Evolutionary conservation across 2,888 invertebrate species (phyloP).

Genomic region (Hypena proboscidalis): DNA sequence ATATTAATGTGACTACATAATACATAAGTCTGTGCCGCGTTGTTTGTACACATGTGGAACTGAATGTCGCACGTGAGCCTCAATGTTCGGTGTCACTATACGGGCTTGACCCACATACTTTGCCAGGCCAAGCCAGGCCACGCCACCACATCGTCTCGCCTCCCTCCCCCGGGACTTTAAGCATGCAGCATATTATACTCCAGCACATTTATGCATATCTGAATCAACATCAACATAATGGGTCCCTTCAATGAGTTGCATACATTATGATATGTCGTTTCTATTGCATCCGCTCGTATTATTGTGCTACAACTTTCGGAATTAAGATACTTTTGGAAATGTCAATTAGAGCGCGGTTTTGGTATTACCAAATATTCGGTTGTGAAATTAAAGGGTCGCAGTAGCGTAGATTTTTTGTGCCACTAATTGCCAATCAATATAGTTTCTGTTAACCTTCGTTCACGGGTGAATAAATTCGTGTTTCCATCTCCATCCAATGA

Average conservation of each 20-base stretch:
- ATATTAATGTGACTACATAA: background rate
- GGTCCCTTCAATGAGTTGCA: slow-evolving; percentile 28
- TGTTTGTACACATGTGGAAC: slow-evolving; percentile 32
- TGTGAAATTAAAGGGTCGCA: background rate
- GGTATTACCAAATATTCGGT: background rate
- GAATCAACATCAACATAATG: slow-evolving; percentile 32
- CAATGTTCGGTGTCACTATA: slow-evolving; percentile 23
- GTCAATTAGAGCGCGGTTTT: background rate
- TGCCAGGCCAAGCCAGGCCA: slow-evolving; percentile 10
- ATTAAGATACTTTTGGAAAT: slow-evolving; percentile 26
- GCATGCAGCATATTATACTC: slow-evolving; percentile 15
- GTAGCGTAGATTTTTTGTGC: background rate
- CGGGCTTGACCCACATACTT: slow-evolving; percentile 40
- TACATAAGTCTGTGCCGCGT: slow-evolving; percentile 14
- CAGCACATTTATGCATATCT: slow-evolving; percentile 32
- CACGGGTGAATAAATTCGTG: slow-evolving; percentile 24
- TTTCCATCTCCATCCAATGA: slow-evolving; percentile 25
- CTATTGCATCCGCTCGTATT: slow-evolving; percentile 34
- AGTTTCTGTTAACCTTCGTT: slow-evolving; percentile 21
- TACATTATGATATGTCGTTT: slow-evolving; percentile 35
- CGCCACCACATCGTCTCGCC: slow-evolving; percentile 19
- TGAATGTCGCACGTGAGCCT: slow-evolving; percentile 28
- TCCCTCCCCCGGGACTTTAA: slow-evolving; percentile 25
- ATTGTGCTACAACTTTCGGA: slow-evolving; percentile 13
- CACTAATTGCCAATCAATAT: slow-evolving; percentile 2